These are phyloP conservation scores for Gouania willdenowi DNA, from an alignment of 2,797 vertebrate species.

Conservation along the genomic window DNA sequence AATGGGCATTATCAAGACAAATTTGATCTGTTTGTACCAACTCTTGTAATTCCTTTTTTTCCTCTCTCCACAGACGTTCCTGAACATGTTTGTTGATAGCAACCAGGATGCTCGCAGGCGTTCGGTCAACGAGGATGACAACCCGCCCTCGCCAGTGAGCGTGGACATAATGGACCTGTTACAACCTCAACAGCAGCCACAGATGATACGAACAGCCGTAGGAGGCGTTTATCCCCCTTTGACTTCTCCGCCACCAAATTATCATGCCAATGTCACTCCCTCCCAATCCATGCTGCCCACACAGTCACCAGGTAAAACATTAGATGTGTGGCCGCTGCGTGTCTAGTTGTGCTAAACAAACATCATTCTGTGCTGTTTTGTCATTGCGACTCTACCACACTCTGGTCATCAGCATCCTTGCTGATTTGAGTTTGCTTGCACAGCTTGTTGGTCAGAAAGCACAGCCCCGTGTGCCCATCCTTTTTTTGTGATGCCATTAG, in stretches of 20 bases:
- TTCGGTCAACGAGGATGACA: conserved; percentile 96
- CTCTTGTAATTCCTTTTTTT: neutral
- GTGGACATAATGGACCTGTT: conserved; percentile 91
- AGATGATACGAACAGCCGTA: conserved; percentile 64
- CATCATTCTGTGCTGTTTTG: conserved; percentile 2
- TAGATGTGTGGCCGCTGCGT: no score
- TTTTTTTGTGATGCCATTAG: conserved; percentile 22
- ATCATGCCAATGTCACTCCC: conserved; percentile 89
- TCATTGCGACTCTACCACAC: conserved; percentile 15
- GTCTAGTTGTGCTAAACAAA: neutral
- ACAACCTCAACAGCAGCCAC: conserved; percentile 75
- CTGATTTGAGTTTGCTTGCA: conserved; percentile 6
- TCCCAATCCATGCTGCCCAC: conserved; percentile 98
- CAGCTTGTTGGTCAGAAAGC: conserved; percentile 1
- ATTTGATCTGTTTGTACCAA: neutral
- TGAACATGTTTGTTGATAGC: conserved; percentile 99
- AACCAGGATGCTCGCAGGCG: conserved; percentile 95
- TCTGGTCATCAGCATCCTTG: conserved; percentile 9
- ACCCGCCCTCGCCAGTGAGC: conserved; percentile 94
- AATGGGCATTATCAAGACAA: no score
- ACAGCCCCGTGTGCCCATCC: conserved; percentile 45
- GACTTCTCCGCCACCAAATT: conserved; percentile 92
- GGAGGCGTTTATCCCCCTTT: conserved; percentile 90
- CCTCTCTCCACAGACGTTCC: conserved; percentile 85
- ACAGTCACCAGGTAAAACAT: conserved; percentile 93